Conservation (phyloP, 2,113 vertebrate genomes). For the Nothocercus nigrocapillus region DNA sequence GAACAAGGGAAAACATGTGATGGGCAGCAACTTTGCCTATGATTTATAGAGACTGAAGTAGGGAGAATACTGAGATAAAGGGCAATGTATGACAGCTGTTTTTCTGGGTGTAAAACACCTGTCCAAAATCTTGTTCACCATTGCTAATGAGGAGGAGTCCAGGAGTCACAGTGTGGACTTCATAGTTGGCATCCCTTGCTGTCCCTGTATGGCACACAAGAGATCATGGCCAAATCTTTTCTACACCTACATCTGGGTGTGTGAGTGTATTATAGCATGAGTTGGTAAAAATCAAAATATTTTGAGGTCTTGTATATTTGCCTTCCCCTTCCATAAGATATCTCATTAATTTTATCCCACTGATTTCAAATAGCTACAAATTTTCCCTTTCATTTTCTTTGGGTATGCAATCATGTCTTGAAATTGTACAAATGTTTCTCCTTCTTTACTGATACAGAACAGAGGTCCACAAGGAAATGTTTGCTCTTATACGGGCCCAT, state of each 20-base stretch:
- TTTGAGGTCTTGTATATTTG: background rate
- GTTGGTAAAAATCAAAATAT: background rate
- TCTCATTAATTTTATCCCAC: background rate
- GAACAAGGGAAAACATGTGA: rapidly evolving
- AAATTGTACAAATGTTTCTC: background rate
- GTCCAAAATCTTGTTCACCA: background rate
- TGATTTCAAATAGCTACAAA: background rate
- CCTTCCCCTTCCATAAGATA: background rate
- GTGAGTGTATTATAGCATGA: background rate
- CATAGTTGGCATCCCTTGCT: no score
- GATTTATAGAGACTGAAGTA: background rate
- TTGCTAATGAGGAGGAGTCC: background rate
- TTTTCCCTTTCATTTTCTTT: background rate
- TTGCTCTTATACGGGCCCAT: background rate
- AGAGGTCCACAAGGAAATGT: background rate
- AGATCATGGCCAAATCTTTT: no score
- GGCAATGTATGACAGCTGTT: background rate
- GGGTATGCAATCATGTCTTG: background rate
- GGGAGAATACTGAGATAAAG: background rate
- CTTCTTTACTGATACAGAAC: background rate
- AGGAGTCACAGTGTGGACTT: no score
- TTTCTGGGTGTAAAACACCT: background rate
- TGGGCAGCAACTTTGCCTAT: background rate
- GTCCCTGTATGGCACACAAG: background rate
- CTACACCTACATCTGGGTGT: background rate